A percentile compares a stretch with the other conserved stretches of the same genome.
Evolutionary conservation across 2,797 vertebrate species (phyloP).

Genomic region (Falco biarmicus): DNA sequence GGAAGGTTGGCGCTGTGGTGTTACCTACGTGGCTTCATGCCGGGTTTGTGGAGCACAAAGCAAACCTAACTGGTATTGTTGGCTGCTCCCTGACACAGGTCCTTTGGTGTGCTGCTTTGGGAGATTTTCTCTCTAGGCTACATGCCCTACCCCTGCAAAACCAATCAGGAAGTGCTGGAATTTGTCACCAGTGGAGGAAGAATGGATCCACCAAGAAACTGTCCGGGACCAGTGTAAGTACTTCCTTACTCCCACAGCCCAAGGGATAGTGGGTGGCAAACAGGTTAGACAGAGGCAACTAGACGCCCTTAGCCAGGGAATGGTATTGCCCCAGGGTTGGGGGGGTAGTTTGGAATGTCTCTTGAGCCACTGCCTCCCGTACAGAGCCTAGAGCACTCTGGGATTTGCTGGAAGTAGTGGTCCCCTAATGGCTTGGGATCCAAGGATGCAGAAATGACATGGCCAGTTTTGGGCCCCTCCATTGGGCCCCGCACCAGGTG

Average conservation of each 20-base stretch:
- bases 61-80: not conserved
- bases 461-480: not conserved
- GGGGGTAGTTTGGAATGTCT: not conserved
- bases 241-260: not conserved
- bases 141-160: slow-evolving; percentile 91
- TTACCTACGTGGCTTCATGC: not conserved
- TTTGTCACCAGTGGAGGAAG: slow-evolving; percentile 90
- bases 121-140: slow-evolving; percentile 94
- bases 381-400: not conserved
- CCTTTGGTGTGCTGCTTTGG: slow-evolving; percentile 95
- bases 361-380: not conserved
- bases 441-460: not conserved
- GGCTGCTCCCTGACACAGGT: slow-evolving; percentile 80
- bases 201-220: slow-evolving; percentile 92
- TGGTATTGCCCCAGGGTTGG: not conserved
- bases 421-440: not conserved
- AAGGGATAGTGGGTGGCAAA: not conserved
- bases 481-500: not conserved
- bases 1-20: not conserved
- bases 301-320: not conserved
- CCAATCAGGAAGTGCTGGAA: slow-evolving; percentile 93
- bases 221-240: slow-evolving; percentile 93
- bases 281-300: not conserved
- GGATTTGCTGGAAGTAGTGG: not conserved
- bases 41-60: not conserved